Evolutionary conservation across 1,140 invertebrate genomes (phyloP).

Genomic region (Caenorhabditis briggsae): DNA sequence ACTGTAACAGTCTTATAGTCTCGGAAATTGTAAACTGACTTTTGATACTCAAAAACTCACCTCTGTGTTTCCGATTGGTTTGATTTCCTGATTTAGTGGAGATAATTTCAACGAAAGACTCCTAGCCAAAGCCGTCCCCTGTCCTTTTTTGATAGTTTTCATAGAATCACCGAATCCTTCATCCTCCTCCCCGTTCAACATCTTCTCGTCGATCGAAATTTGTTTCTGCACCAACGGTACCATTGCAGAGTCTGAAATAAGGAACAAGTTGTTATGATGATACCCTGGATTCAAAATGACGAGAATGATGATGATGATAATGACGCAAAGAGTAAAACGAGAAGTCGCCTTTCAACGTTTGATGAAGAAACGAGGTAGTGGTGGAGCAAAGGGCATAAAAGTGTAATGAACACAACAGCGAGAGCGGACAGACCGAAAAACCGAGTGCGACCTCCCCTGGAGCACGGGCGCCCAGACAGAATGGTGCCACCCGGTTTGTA

Average conservation of each 20-base stretch:
- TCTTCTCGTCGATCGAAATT: slow-evolving; percentile 13
- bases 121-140: not conserved
- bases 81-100: not conserved
- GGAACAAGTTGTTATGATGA: not conserved
- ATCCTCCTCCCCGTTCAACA: not conserved
- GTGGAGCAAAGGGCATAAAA: slow-evolving; percentile 9
- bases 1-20: too few relatives aligned
- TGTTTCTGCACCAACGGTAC: slow-evolving; percentile 30
- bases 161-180: slow-evolving; percentile 16
- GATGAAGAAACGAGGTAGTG: not conserved
- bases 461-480: not conserved
- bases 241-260: not conserved
- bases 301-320: slow-evolving; percentile 14
- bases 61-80: not conserved
- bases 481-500: slow-evolving; percentile 7
- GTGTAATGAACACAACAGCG: slow-evolving; percentile 20
- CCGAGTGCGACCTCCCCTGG: not conserved
- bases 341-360: not conserved
- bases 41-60: not conserved
- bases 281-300: not conserved
- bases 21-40: too few relatives aligned
- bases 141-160: slow-evolving; percentile 18
- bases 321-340: slow-evolving; percentile 24
- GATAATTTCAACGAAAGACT: slow-evolving; percentile 16
- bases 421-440: too few relatives aligned